phyloP scores from a whole-genome alignment of 2,888 invertebrate genomes.

The Tenthredo amoena region DNA sequence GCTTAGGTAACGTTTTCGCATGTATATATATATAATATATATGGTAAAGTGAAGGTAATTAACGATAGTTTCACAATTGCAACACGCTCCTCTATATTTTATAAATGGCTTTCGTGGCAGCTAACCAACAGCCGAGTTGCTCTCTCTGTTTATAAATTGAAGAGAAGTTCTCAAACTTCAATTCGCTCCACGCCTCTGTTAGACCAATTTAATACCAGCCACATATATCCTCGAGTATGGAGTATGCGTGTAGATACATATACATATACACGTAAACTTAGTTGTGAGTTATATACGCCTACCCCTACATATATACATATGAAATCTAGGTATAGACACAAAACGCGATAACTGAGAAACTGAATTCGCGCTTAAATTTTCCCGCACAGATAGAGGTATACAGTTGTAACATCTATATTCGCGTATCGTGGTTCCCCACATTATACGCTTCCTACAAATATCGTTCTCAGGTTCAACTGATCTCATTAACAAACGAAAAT shows the following conservation, averaged over 20 bases:
- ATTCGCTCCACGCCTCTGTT: slow-evolving; percentile 24
- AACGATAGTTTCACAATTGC: slow-evolving; percentile 24
- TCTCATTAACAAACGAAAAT: slow-evolving; percentile 23
- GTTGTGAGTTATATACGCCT: not conserved
- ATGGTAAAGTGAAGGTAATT: not conserved
- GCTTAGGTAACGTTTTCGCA: not conserved
- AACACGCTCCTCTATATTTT: slow-evolving; percentile 35
- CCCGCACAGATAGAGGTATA: not conserved
- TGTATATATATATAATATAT: not conserved
- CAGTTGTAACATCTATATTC: not conserved
- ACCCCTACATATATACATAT: not conserved
- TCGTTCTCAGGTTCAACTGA: not conserved
- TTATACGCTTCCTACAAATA: not conserved
- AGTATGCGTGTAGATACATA: not conserved
- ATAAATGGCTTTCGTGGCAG: slow-evolving; percentile 26
- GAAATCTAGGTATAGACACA: not conserved
- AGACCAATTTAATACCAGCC: slow-evolving; percentile 41
- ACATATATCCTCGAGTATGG: not conserved
- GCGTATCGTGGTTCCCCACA: not conserved
- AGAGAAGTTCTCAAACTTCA: slow-evolving; percentile 47
- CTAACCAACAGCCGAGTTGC: slow-evolving; percentile 27
- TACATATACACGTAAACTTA: not conserved
- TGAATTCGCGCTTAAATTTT: slow-evolving; percentile 17
- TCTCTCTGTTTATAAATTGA: slow-evolving; percentile 40
- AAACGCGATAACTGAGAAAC: slow-evolving; percentile 31